Conservation (phyloP, 2,113 vertebrate species). For the Murina feae region DNA sequence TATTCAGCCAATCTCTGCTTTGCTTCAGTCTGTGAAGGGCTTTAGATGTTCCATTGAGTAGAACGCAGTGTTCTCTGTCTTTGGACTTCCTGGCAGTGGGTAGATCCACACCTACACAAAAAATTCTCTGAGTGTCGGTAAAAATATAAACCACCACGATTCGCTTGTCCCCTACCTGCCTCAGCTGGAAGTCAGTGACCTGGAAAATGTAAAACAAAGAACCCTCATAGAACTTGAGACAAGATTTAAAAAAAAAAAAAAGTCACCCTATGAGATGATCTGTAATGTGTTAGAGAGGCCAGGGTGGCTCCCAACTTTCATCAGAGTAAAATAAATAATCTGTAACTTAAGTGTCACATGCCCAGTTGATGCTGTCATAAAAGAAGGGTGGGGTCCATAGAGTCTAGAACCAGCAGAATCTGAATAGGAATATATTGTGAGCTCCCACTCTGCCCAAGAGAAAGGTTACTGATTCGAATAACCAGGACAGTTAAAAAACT, state of each 20-base stretch:
- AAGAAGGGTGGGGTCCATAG: slow-evolving; percentile 52
- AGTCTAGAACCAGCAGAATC: slow-evolving; percentile 40
- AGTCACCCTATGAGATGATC: slow-evolving; percentile 56
- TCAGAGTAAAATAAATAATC: slow-evolving; percentile 43
- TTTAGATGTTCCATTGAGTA: not conserved
- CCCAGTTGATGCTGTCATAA: slow-evolving; percentile 61
- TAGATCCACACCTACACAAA: not conserved
- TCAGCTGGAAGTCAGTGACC: slow-evolving; percentile 31
- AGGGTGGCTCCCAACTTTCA: slow-evolving; percentile 34
- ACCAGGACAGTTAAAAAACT: not conserved
- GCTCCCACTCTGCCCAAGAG: not conserved
- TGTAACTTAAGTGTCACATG: slow-evolving; percentile 31
- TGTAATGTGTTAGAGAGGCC: slow-evolving; percentile 56
- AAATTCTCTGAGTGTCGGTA: slow-evolving; percentile 3
- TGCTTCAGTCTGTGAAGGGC: not conserved
- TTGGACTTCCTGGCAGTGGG: not conserved
- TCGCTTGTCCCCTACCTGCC: not conserved
- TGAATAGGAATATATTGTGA: not conserved
- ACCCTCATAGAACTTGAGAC: slow-evolving; percentile 4
- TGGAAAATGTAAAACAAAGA: slow-evolving; percentile 34
- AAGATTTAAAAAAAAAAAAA: slow-evolving; percentile 10
- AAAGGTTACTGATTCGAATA: not conserved
- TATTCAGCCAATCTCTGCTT: not conserved
- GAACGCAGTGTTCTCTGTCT: not conserved
- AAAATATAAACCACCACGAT: slow-evolving; percentile 14